Evolutionary conservation across 1,140 invertebrate genomes (phyloP).

Genomic region (Diorhabda carinulata): DNA sequence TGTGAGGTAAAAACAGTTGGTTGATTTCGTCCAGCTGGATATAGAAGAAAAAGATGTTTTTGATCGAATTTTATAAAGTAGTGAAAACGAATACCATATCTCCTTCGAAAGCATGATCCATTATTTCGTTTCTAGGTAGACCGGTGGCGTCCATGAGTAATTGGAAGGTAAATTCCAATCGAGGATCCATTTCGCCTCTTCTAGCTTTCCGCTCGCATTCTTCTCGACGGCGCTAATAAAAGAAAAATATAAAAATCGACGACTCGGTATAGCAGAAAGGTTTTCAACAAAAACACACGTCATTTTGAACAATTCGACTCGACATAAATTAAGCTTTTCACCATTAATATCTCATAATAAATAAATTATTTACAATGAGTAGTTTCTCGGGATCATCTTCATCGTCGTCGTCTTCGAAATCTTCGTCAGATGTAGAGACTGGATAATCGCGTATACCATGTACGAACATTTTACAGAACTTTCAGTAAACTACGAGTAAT

Average conservation of each 20-base stretch:
- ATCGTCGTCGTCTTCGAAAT: constrained; percentile 28
- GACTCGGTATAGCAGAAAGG: no score
- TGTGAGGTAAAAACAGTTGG: constrained; percentile 79
- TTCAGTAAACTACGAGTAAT: no score
- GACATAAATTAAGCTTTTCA: no score
- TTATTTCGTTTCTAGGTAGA: constrained; percentile 73
- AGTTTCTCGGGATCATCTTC: constrained; percentile 29
- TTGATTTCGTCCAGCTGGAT: constrained; percentile 79
- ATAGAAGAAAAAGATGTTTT: neutral
- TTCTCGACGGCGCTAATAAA: constrained; percentile 70
- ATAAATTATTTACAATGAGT: constrained; percentile 29
- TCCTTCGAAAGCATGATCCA: constrained; percentile 85
- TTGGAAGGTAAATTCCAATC: constrained; percentile 84
- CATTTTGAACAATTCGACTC: no score
- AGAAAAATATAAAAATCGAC: constrained; percentile 12
- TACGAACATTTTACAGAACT: constrained; percentile 34
- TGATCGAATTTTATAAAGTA: neutral
- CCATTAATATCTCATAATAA: neutral
- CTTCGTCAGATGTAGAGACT: constrained; percentile 24
- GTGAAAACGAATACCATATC: constrained; percentile 64
- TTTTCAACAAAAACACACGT: no score
- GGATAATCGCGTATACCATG: constrained; percentile 27
- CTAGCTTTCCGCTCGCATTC: constrained; percentile 86
- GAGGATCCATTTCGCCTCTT: constrained; percentile 82
- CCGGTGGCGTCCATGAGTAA: constrained; percentile 77